Evolutionary conservation across 2,888 invertebrate species (phyloP), one percentile per base, ranked within the genome.

Genomic region (Unio delphinus): DNA sequence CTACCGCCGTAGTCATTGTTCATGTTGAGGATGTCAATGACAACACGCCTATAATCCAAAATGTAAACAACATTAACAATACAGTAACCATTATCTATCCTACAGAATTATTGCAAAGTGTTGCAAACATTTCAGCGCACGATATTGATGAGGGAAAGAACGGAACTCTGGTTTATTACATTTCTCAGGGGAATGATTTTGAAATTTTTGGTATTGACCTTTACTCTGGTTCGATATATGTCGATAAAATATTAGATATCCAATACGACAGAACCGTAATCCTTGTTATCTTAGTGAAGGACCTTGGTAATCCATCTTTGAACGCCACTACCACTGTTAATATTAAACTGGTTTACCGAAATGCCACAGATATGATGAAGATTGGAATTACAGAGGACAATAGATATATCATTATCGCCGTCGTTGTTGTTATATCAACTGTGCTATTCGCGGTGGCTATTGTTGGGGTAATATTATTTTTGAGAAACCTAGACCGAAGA

Each of bases 1-100:
- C 76, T 60, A 80, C 80, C 1, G 79, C 81, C 30, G 74, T 74
- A 59, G 79, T 85, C 4, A 79, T 74, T 1, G 79, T 85, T 28
- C 75, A 66, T 34, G 81, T 85, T 1, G 74, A 70, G n/a, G 85
- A 85, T 62, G 77, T 75, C 11, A 84, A 84, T 60, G 85, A 85
- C 64, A 81, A 84, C 64, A 60, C 77, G 4, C 88, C 88, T 2
- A 66, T 70, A 0, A 80, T 88, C 61, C 69, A 78, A 11, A 82
- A 81, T 67, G 84, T 85, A 17, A 84, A 82, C 65, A 77, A 77
- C 23, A 75, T 75, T n/a, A 83, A 86, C 55, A 70, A 81, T 55
- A 80, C 80, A 17, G 80, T 84, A 11, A 60, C 67, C 30, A 75
- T 77, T 61, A n/a, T 67, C 15, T 77, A 77, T 59, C 45, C 45